Evolutionary conservation across 2,797 vertebrate species (phyloP).

Genomic region (Serranus cabrilla): DNA sequence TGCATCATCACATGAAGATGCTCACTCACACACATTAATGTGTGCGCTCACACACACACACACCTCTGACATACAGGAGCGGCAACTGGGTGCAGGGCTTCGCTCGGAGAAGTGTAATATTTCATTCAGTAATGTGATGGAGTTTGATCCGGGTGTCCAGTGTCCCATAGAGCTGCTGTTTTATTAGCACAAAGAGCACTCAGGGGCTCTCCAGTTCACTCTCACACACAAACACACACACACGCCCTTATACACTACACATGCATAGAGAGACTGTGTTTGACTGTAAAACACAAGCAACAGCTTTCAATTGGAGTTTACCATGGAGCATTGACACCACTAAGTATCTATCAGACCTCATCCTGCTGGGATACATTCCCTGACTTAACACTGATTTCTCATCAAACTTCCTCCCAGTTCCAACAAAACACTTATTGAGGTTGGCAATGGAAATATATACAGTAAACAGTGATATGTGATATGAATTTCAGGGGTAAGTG

Average conservation of each 20-base stretch:
- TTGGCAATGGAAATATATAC: neutral
- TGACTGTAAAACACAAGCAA: slow-evolving; percentile 54
- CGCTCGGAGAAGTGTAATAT: slow-evolving; percentile 89
- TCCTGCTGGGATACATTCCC: slow-evolving; percentile 36
- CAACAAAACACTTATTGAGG: neutral
- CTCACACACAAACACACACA: slow-evolving; percentile 40
- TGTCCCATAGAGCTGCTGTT: slow-evolving; percentile 91
- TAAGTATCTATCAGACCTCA: slow-evolving; percentile 40
- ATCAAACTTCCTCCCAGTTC: slow-evolving; percentile 21
- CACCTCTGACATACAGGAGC: slow-evolving; percentile 89
- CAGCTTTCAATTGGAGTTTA: slow-evolving; percentile 63
- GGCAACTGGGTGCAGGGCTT: slow-evolving; percentile 71
- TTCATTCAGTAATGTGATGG: slow-evolving; percentile 96
- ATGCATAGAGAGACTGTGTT: slow-evolving; percentile 49
- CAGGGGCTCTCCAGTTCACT: slow-evolving; percentile 89
- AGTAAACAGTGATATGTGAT: neutral
- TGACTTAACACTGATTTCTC: slow-evolving; percentile 28
- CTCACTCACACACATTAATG: slow-evolving; percentile 57
- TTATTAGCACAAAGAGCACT: slow-evolving; percentile 95
- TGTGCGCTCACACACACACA: slow-evolving; percentile 35
- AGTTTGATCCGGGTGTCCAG: slow-evolving; percentile 94
- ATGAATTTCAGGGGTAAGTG: neutral
- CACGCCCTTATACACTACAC: slow-evolving; percentile 40
- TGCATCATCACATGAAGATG: slow-evolving; percentile 11
- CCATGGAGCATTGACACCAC: slow-evolving; percentile 41